These are phyloP conservation scores for Formica exsecta DNA, from an alignment of 1,140 invertebrate genomes.

Conservation along the genomic window DNA sequence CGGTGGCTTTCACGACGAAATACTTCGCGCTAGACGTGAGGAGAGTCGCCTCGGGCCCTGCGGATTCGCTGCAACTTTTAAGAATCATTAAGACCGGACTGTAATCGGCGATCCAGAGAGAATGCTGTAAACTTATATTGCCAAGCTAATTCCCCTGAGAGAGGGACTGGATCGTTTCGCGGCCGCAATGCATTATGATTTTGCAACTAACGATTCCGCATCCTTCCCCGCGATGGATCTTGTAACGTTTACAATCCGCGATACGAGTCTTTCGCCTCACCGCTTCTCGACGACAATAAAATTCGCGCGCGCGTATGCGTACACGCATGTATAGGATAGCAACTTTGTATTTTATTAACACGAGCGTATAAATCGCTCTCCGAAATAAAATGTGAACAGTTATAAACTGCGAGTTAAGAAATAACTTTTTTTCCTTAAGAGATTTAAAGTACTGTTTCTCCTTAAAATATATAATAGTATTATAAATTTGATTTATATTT, in stretches of 20 bases:
- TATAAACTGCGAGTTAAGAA: conserved; percentile 35
- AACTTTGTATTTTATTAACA: conserved; percentile 38
- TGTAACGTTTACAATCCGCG: conserved; percentile 53
- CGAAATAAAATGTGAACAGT: conserved; percentile 29
- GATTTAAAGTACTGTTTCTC: neutral
- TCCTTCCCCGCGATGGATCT: conserved; percentile 36
- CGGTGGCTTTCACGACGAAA: conserved; percentile 52
- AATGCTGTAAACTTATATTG: conserved; percentile 78
- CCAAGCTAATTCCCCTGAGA: conserved; percentile 57
- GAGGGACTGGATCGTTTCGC: conserved; percentile 54
- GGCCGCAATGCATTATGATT: conserved; percentile 32
- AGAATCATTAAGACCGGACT: conserved; percentile 77
- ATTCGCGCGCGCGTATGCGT: neutral
- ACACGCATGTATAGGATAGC: neutral
- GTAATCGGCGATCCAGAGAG: conserved; percentile 73
- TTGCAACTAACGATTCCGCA: conserved; percentile 64
- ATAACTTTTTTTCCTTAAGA: neutral
- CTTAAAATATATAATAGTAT: neutral
- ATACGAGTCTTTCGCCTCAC: conserved; percentile 49
- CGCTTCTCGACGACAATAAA: conserved; percentile 35
- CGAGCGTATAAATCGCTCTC: conserved; percentile 22
- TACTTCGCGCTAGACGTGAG: conserved; percentile 61
- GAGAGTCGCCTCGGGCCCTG: conserved; percentile 50
- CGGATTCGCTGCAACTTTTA: conserved; percentile 71
- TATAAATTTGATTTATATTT: neutral